Conservation (phyloP, 2,888 invertebrate genomes). For the Eupeodes latifasciatus region DNA sequence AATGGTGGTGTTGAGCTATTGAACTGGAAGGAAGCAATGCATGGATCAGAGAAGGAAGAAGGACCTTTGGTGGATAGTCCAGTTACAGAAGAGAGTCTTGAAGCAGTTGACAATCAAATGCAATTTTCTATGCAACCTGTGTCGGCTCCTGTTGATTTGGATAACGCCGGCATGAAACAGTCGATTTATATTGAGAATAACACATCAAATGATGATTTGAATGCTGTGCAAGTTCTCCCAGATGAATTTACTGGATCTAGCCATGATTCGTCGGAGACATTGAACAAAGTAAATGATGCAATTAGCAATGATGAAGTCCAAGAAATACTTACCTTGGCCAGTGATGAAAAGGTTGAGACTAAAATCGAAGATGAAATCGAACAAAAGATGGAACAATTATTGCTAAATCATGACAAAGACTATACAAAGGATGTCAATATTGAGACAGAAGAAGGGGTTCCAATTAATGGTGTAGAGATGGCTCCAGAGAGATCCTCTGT, state of each 20-base stretch:
- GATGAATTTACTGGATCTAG: constrained; percentile 75
- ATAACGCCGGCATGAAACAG: constrained; percentile 80
- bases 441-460: constrained; percentile 36
- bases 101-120: constrained; percentile 48
- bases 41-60: constrained; percentile 78
- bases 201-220: constrained; percentile 79
- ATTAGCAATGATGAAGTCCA: constrained; percentile 54
- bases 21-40: constrained; percentile 79
- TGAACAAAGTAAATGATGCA: constrained; percentile 40
- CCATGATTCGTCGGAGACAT: constrained; percentile 72
- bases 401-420: constrained; percentile 59
- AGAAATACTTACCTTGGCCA: constrained; percentile 51
- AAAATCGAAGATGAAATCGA: constrained; percentile 42
- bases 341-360: constrained; percentile 33
- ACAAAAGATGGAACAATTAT: constrained; percentile 60
- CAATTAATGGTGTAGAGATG: constrained; percentile 64
- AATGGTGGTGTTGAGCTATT: constrained; percentile 67
- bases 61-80: constrained; percentile 67
- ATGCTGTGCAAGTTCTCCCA: constrained; percentile 82
- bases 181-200: constrained; percentile 80
- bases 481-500: constrained; percentile 30
- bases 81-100: constrained; percentile 58
- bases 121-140: constrained; percentile 16
- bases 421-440: constrained; percentile 57
- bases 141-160: constrained; percentile 67